A percentile compares a stretch with the other conserved stretches of the same genome.
These are phyloP conservation scores for Drosophila melanica DNA, from an alignment of 1,140 invertebrate species.

Conservation along the genomic window DNA sequence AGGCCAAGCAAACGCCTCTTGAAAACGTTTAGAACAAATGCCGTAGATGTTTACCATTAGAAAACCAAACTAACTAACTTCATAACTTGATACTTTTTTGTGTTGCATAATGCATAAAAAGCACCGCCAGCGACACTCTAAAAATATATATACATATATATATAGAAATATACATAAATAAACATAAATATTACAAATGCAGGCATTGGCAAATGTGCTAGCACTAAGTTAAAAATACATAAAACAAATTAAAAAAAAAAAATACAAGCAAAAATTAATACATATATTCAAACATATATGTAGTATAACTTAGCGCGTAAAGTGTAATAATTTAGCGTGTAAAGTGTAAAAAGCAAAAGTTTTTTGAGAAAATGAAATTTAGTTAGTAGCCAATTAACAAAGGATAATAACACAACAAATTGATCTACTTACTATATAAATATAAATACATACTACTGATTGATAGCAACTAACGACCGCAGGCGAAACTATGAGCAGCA, in stretches of 20 bases:
- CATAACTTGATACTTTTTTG: slow-evolving; percentile 25
- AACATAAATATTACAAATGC: slow-evolving; percentile 40
- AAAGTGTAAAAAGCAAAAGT: slow-evolving; percentile 76
- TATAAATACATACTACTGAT: slow-evolving; percentile 29
- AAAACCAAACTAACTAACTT: slow-evolving; percentile 22
- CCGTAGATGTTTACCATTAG: slow-evolving; percentile 63
- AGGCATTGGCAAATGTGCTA: slow-evolving; percentile 7
- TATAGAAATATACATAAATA: slow-evolving; percentile 44
- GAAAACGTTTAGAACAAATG: slow-evolving; percentile 43
- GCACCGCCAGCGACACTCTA: slow-evolving; percentile 55
- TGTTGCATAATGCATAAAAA: slow-evolving; percentile 20
- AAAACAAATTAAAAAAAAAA: slow-evolving; percentile 35
- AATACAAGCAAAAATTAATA: slow-evolving; percentile 42
- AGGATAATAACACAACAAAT: slow-evolving; percentile 50
- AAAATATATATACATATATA: too few species aligned
- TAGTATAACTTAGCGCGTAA: slow-evolving; percentile 69
- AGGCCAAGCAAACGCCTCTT: slow-evolving; percentile 35
- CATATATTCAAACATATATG: slow-evolving; percentile 43
- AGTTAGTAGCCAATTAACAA: slow-evolving; percentile 81
- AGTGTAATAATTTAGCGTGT: slow-evolving; percentile 74
- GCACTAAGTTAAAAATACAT: slow-evolving; percentile 13
- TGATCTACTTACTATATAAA: slow-evolving; percentile 48
- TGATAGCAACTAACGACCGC: slow-evolving; percentile 28
- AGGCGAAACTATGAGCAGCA: background rate
- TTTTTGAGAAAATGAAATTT: slow-evolving; percentile 62